Conservation (phyloP, 2,888 invertebrate species). For the Synergus umbraculus region DNA sequence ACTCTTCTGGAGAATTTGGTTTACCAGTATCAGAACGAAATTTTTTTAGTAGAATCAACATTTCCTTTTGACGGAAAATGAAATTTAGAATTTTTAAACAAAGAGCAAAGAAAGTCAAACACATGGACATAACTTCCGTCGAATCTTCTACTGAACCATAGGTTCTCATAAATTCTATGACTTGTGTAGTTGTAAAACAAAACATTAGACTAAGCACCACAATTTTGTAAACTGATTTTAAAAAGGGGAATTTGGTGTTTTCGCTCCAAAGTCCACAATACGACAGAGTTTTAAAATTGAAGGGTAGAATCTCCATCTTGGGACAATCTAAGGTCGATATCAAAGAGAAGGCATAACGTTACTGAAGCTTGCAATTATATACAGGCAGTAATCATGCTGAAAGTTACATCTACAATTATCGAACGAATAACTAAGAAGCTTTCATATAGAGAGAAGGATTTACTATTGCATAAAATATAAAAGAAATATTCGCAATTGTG, state of each 20-base stretch:
- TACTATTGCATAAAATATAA: neutral
- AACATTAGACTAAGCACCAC: slow-evolving; percentile 29
- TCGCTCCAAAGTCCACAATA: slow-evolving; percentile 47
- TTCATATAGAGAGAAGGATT: too few species aligned
- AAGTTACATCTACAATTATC: neutral
- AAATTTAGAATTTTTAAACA: slow-evolving; percentile 46
- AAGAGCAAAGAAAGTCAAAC: slow-evolving; percentile 40
- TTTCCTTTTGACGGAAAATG: slow-evolving; percentile 7
- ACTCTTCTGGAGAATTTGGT: slow-evolving; percentile 34
- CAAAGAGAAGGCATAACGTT: neutral
- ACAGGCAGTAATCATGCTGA: neutral
- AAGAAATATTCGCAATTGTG: too few species aligned
- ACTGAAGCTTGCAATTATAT: neutral
- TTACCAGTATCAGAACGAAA: slow-evolving; percentile 19
- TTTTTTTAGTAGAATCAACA: slow-evolving; percentile 29
- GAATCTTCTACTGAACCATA: slow-evolving; percentile 37
- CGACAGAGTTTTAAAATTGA: slow-evolving; percentile 41
- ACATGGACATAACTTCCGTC: slow-evolving; percentile 41
- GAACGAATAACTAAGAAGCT: neutral
- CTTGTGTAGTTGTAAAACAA: slow-evolving; percentile 35
- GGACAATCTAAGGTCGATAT: neutral
- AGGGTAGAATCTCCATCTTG: slow-evolving; percentile 48
- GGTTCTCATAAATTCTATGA: slow-evolving; percentile 25
- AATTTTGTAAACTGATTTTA: slow-evolving; percentile 41
- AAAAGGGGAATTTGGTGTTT: neutral